phyloP scores from a whole-genome alignment of 2,797 vertebrate genomes.

The Cygnus olor region DNA sequence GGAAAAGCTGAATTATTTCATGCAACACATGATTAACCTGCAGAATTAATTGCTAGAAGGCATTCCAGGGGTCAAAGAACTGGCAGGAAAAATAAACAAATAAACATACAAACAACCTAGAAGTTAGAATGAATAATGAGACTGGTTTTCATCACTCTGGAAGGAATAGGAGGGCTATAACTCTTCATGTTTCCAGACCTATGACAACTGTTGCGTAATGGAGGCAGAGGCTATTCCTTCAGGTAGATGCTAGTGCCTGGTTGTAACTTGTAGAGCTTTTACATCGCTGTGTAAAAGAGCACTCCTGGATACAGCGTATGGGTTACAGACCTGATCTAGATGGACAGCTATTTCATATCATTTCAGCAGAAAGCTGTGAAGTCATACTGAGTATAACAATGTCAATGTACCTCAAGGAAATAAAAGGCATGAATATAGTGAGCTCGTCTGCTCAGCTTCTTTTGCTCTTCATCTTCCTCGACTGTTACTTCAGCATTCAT shows the following conservation, averaged over 20 bases:
- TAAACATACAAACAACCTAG: neutral
- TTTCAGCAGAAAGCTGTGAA: neutral
- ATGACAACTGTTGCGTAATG: neutral
- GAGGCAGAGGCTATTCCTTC: neutral
- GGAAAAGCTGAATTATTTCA: slow-evolving; percentile 46
- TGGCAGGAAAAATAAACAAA: neutral
- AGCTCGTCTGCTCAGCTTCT: neutral
- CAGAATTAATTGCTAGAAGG: slow-evolving; percentile 44
- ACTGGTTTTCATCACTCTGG: neutral
- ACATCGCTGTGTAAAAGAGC: too few species aligned
- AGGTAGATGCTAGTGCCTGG: neutral
- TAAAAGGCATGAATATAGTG: accelerated
- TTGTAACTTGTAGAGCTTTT: neutral
- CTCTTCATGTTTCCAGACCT: neutral
- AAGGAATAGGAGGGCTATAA: neutral
- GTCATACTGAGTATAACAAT: neutral
- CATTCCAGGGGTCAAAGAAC: neutral
- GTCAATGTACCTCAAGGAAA: neutral
- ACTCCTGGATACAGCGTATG: neutral
- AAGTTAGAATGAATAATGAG: neutral
- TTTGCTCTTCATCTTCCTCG: neutral
- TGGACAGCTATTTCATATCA: neutral
- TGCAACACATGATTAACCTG: slow-evolving; percentile 24
- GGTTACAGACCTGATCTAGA: neutral
- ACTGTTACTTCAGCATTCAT: neutral